Percentiles rank a stretch among this genome's conserved stretches.
These are phyloP conservation scores for Monochamus saltuarius DNA, from an alignment of 1,140 invertebrate species.

Conservation along the genomic window DNA sequence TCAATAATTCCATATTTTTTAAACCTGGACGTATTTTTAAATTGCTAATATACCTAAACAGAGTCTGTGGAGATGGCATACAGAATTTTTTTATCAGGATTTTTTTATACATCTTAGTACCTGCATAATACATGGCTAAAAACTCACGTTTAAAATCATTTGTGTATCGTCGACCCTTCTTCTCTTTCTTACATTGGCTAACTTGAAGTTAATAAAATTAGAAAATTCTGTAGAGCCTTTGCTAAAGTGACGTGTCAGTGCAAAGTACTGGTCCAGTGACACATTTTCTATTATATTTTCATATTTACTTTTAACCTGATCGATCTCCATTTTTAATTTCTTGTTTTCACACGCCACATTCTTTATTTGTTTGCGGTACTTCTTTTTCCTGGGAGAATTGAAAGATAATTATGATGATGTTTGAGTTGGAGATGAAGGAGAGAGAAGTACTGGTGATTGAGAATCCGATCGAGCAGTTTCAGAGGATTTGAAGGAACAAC, in stretches of 20 bases:
- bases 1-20: conserved; percentile 1
- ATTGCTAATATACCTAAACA: conserved; percentile 1
- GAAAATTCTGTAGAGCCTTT: background rate
- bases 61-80: background rate
- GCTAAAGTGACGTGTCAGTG: conserved; percentile 7
- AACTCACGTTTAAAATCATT: conserved; percentile 3
- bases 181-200: background rate
- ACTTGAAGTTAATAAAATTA: conserved; percentile 14
- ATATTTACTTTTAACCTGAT: background rate
- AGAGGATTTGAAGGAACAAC: conserved; percentile 7
- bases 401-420: background rate
- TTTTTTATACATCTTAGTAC: conserved; percentile 3
- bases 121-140: conserved; percentile 7
- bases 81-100: conserved; percentile 2
- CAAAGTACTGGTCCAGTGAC: background rate
- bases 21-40: conserved; percentile 6
- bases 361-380: background rate
- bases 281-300: background rate
- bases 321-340: background rate
- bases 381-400: conserved; percentile 1
- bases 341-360: background rate
- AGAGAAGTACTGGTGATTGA: background rate
- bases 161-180: conserved; percentile 7
- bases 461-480: conserved; percentile 6
- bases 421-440: background rate